Conservation (phyloP, 2,113 vertebrate species). For the Bungarus multicinctus region DNA sequence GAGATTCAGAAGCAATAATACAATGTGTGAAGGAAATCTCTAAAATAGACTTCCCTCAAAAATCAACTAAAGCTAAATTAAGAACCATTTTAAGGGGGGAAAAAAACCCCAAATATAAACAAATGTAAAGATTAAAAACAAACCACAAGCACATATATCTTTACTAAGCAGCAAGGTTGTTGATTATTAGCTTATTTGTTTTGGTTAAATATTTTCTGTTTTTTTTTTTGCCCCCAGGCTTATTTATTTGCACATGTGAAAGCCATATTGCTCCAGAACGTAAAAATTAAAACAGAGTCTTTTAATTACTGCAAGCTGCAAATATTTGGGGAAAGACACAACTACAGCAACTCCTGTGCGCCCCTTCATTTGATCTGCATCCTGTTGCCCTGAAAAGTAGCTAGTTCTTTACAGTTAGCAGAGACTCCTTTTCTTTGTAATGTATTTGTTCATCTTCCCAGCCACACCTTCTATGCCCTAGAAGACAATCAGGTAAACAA, state of each 20-base stretch:
- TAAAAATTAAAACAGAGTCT: background rate
- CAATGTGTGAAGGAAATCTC: background rate
- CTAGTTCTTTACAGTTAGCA: background rate
- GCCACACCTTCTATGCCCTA: background rate
- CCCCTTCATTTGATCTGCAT: background rate
- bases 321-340: background rate
- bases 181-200: background rate
- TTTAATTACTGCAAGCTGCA: constrained; percentile 12
- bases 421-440: background rate
- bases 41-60: background rate
- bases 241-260: background rate
- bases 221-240: background rate
- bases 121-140: constrained; percentile 52
- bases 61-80: background rate
- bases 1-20: background rate
- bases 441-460: background rate
- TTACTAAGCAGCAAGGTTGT: background rate
- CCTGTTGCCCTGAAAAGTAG: background rate
- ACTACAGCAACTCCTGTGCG: background rate
- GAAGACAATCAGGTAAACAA: background rate
- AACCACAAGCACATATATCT: background rate
- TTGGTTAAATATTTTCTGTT: background rate
- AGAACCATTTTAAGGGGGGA: background rate
- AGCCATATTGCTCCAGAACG: background rate
- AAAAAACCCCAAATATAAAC: constrained; percentile 1